Conservation (phyloP, 2,888 invertebrate genomes). For the Meteorus cinctellus region DNA sequence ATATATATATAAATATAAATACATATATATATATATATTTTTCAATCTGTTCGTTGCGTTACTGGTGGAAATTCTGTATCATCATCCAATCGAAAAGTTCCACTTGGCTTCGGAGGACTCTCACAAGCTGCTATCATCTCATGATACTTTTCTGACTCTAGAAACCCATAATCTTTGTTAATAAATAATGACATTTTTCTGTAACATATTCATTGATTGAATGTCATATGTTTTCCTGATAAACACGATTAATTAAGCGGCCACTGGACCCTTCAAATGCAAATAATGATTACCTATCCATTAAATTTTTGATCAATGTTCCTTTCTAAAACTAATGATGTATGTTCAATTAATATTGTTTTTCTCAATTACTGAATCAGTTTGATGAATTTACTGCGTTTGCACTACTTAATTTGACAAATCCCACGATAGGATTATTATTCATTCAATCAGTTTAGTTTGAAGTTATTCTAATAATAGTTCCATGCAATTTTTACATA, state of each 20-base stretch:
- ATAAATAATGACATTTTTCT: not conserved
- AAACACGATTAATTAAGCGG: slow-evolving; percentile 13
- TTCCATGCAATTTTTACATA: not conserved
- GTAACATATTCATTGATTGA: not conserved
- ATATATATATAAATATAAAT: not conserved
- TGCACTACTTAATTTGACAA: not conserved
- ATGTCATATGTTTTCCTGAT: not conserved
- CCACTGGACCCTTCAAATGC: slow-evolving; percentile 13
- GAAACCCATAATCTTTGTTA: slow-evolving; percentile 46
- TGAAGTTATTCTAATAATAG: not conserved
- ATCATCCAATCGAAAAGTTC: slow-evolving; percentile 83
- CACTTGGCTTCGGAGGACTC: slow-evolving; percentile 79
- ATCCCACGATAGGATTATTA: not conserved
- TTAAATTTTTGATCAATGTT: not conserved
- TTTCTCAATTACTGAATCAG: not conserved
- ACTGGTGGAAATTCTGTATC: slow-evolving; percentile 90
- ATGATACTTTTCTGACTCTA: slow-evolving; percentile 84
- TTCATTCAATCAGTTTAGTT: not conserved
- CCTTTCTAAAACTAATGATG: too few species aligned
- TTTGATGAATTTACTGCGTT: not conserved
- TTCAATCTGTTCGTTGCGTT: slow-evolving; percentile 77
- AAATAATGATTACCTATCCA: slow-evolving; percentile 16
- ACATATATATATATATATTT: not conserved
- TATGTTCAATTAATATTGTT: not conserved
- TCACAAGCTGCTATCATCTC: slow-evolving; percentile 85